Evolutionary conservation across 1,140 invertebrate genomes (phyloP).

Genomic region (Drosophila pallidifrons): DNA sequence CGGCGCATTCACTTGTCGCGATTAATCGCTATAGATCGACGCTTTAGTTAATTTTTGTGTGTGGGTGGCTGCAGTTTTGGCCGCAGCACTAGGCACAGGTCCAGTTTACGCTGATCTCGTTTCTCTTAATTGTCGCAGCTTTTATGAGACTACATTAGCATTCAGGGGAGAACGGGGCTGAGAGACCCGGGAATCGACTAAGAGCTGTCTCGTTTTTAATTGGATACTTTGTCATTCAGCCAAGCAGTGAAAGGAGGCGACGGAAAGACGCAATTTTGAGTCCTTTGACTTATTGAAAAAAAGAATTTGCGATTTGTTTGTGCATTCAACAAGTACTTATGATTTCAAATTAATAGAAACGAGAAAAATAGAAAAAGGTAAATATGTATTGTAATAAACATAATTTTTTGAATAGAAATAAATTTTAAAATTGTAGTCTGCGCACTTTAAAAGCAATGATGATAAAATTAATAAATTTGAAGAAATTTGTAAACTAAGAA

Average conservation of each 20-base stretch:
- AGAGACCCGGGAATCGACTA: slow-evolving; percentile 39
- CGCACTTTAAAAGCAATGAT: too few species aligned
- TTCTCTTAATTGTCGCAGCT: slow-evolving; percentile 75
- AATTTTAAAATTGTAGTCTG: too few species aligned
- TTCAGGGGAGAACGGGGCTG: not conserved
- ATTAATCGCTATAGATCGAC: slow-evolving; percentile 78
- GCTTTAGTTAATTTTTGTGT: slow-evolving; percentile 77
- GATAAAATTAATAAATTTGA: too few species aligned
- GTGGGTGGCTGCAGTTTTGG: slow-evolving; percentile 59
- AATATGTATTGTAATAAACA: too few species aligned
- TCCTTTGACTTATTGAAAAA: not conserved
- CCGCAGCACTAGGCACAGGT: not conserved
- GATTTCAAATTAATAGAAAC: too few species aligned
- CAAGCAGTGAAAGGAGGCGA: not conserved
- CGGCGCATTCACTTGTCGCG: slow-evolving; percentile 66
- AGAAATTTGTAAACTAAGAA: too few species aligned
- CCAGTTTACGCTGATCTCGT: slow-evolving; percentile 54
- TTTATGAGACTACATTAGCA: slow-evolving; percentile 62
- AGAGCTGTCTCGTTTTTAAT: slow-evolving; percentile 66
- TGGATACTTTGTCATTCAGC: slow-evolving; percentile 66
- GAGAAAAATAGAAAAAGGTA: too few species aligned
- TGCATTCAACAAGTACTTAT: slow-evolving; percentile 6
- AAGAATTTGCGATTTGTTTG: not conserved
- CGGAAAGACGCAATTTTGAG: not conserved
- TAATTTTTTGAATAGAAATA: too few species aligned